phyloP scores from a whole-genome alignment of 2,888 invertebrate species.

The Noctua pronuba region DNA sequence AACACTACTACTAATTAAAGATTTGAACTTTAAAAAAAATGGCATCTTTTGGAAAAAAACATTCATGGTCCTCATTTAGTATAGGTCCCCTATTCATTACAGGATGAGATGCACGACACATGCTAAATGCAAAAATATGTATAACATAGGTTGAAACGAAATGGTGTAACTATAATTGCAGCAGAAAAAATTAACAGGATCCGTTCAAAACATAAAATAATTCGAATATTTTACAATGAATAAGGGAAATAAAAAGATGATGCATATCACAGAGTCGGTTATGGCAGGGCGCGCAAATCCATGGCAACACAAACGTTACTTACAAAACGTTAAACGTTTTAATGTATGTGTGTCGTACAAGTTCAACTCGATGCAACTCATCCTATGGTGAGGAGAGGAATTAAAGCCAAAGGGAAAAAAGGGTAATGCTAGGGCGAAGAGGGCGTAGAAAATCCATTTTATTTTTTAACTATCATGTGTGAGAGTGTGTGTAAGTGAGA shows the following conservation, averaged over 20 bases:
- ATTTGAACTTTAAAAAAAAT: not conserved
- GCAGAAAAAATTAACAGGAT: not conserved
- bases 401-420: slow-evolving; percentile 14
- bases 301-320: not conserved
- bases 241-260: not conserved
- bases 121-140: not conserved
- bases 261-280: not conserved
- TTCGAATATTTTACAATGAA: not conserved
- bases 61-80: slow-evolving; percentile 31
- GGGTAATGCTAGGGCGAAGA: not conserved
- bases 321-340: not conserved
- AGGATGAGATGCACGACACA: slow-evolving; percentile 30
- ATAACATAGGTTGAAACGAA: not conserved
- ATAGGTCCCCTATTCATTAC: slow-evolving; percentile 7
- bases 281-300: not conserved
- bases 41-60: not conserved
- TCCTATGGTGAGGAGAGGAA: slow-evolving; percentile 16
- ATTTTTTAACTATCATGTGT: slow-evolving; percentile 8
- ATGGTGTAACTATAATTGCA: not conserved
- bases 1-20: not conserved
- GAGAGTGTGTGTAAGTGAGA: not conserved
- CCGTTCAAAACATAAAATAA: not conserved
- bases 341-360: not conserved
- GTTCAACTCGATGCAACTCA: slow-evolving; percentile 25
- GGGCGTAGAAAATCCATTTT: not conserved